Percentiles rank a stretch among this genome's conserved stretches.
These are phyloP conservation scores for Neoniphon sammara DNA, from an alignment of 2,797 vertebrate genomes.

Conservation along the genomic window DNA sequence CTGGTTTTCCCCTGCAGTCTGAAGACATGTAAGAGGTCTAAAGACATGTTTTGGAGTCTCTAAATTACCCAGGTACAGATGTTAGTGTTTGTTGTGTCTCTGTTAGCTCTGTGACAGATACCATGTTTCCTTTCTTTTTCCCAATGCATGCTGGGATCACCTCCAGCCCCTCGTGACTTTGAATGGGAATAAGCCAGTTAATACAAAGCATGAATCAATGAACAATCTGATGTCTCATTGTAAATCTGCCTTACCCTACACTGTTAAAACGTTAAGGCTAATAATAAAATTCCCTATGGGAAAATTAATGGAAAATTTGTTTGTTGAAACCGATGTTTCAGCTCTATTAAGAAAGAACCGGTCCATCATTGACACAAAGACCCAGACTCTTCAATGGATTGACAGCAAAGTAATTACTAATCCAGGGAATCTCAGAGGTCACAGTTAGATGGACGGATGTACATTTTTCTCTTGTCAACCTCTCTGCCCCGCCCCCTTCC, in stretches of 20 bases:
- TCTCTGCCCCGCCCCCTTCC: slow-evolving; percentile 20
- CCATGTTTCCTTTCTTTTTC: no score
- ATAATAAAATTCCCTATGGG: no score
- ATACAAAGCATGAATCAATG: neutral
- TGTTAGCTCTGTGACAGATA: no score
- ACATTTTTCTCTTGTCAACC: slow-evolving; percentile 52
- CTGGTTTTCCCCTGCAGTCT: no score
- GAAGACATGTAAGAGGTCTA: no score
- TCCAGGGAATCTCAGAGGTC: neutral
- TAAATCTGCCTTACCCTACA: neutral
- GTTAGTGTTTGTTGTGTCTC: no score
- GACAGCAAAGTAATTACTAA: slow-evolving; percentile 22
- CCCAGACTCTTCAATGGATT: neutral
- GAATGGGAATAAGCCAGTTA: no score
- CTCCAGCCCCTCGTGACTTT: no score
- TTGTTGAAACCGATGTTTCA: slow-evolving; percentile 5
- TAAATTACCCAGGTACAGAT: no score
- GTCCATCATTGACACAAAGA: neutral
- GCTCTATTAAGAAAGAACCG: neutral
- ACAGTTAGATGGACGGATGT: slow-evolving; percentile 14
- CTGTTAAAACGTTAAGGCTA: neutral
- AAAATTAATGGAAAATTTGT: neutral
- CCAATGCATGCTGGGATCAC: no score
- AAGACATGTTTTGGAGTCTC: no score
- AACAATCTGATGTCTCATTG: slow-evolving; percentile 7